A percentile compares a stretch with the other conserved stretches of the same genome.
phyloP scores from a whole-genome alignment of 2,797 vertebrate genomes.

The Lacerta bilineata region DNA sequence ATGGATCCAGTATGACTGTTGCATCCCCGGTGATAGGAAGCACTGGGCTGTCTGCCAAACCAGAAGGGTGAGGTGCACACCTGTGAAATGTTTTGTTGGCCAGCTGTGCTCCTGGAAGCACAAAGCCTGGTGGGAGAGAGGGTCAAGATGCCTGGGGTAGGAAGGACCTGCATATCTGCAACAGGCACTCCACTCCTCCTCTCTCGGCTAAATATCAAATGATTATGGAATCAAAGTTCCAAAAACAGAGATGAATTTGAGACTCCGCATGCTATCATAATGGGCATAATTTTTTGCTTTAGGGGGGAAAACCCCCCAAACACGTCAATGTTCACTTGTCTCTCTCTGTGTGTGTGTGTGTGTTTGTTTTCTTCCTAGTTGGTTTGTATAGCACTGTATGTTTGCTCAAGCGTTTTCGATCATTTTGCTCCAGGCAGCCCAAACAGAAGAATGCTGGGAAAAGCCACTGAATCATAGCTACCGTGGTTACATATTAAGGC shows the following conservation, averaged over 20 bases:
- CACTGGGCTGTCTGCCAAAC: neutral
- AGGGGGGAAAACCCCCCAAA: too few species aligned
- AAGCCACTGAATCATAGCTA: conserved; percentile 21
- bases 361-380: neutral
- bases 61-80: neutral
- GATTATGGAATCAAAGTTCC: neutral
- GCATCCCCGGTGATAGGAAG: neutral
- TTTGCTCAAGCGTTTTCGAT: conserved; percentile 32
- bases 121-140: neutral
- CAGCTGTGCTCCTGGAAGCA: neutral
- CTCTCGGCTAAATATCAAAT: neutral
- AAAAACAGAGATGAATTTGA: neutral
- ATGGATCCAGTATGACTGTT: neutral
- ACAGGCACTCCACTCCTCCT: neutral
- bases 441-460: conserved; percentile 38
- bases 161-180: neutral
- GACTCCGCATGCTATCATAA: neutral
- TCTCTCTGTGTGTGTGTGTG: neutral
- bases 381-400: conserved; percentile 12
- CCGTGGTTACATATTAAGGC: conserved; percentile 17
- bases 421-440: conserved; percentile 36
- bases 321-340: neutral
- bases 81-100: conserved; percentile 3
- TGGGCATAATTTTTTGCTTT: neutral
- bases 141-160: neutral